Percentiles rank a stretch among this genome's conserved stretches.
These are phyloP conservation scores for Equus quagga DNA, from an alignment of 2,113 vertebrate genomes.

Conservation along the genomic window DNA sequence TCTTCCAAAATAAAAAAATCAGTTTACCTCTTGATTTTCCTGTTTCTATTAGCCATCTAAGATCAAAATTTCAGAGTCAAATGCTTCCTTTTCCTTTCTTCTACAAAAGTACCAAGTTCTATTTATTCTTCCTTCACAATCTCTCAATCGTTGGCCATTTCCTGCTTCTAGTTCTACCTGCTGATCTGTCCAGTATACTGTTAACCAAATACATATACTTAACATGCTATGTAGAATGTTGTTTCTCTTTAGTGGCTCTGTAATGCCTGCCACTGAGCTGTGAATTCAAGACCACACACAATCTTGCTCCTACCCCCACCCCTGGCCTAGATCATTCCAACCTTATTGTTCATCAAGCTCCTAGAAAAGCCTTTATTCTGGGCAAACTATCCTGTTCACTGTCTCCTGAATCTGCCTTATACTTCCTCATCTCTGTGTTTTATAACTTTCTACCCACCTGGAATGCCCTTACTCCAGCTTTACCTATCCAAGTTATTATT, in stretches of 20 bases:
- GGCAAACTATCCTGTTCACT: background rate
- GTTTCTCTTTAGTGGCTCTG: background rate
- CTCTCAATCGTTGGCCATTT: background rate
- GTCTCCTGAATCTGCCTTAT: background rate
- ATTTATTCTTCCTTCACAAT: conserved; percentile 8
- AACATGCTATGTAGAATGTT: background rate
- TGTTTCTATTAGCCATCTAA: background rate
- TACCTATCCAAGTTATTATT: conserved; percentile 30
- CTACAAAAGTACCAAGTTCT: conserved; percentile 30
- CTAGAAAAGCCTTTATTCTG: background rate
- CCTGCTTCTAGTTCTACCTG: background rate
- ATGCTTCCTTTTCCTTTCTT: conserved; percentile 36
- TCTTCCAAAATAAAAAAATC: conserved; percentile 44
- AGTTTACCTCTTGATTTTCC: conserved; percentile 40
- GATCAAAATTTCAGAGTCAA: conserved; percentile 53
- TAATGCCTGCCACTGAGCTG: background rate
- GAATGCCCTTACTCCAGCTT: conserved; percentile 27
- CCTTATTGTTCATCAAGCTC: background rate
- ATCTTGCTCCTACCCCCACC: background rate
- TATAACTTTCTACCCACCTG: background rate
- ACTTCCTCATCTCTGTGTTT: background rate
- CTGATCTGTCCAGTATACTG: background rate
- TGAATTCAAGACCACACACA: background rate
- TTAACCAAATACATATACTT: conserved; percentile 16
- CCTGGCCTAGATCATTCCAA: background rate